phyloP scores from a whole-genome alignment of 2,888 invertebrate genomes.

The Anaspis maculata region DNA sequence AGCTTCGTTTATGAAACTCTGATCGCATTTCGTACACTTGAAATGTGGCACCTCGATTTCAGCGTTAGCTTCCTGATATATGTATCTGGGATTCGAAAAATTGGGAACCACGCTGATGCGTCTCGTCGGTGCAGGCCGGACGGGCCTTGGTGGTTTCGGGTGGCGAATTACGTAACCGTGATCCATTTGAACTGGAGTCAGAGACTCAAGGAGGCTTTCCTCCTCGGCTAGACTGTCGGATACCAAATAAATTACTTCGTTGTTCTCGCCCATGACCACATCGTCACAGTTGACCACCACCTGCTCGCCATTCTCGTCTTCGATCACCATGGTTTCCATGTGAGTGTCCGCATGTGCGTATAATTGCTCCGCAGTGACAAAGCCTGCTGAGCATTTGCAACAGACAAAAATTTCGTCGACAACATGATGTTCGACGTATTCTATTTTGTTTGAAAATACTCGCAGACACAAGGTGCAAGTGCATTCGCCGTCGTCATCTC shows the following conservation, averaged over 20 bases:
- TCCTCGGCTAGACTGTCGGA: slow-evolving; percentile 36
- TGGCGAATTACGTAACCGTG: slow-evolving; percentile 37
- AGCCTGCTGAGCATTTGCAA: slow-evolving; percentile 32
- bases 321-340: too few relatives aligned
- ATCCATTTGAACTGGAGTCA: slow-evolving; percentile 30
- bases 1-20: slow-evolving; percentile 38
- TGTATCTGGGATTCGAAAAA: slow-evolving; percentile 35
- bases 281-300: slow-evolving; percentile 25
- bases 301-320: slow-evolving; percentile 9
- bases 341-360: slow-evolving; percentile 36
- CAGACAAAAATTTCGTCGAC: too few relatives aligned
- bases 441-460: too few relatives aligned
- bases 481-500: too few relatives aligned
- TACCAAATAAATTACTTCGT: slow-evolving; percentile 34
- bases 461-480: too few relatives aligned
- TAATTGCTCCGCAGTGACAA: slow-evolving; percentile 29
- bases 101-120: slow-evolving; percentile 30
- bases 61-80: slow-evolving; percentile 29
- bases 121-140: slow-evolving; percentile 15
- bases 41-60: slow-evolving; percentile 35
- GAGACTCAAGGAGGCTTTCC: slow-evolving; percentile 4
- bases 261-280: slow-evolving; percentile 32
- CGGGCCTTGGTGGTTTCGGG: not conserved
- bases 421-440: too few relatives aligned
- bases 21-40: slow-evolving; percentile 38